Conservation (phyloP, 1,140 invertebrate species). For the Leptopilina boulardi region DNA sequence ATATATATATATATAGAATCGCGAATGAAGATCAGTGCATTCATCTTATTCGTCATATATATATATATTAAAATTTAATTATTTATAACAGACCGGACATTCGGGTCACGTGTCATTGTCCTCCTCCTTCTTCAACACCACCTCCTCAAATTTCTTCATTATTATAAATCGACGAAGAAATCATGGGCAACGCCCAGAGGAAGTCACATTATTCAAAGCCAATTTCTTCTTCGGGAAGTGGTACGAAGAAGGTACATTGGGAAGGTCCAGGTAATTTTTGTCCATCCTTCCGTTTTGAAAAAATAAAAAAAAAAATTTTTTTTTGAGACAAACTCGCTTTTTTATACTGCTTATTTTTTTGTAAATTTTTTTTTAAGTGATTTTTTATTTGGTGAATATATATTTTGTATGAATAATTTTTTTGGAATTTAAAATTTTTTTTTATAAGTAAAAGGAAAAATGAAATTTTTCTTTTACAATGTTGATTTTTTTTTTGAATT, state of each 20-base stretch:
- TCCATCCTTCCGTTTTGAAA: neutral
- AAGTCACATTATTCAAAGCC: conserved; percentile 63
- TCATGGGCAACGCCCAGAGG: conserved; percentile 71
- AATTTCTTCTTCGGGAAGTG: conserved; percentile 48
- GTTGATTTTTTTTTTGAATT: conserved; percentile 34
- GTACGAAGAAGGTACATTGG: conserved; percentile 66
- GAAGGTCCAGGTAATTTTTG: conserved; percentile 67
- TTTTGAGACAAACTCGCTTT: no score
- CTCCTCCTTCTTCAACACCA: neutral
- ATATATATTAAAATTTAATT: neutral
- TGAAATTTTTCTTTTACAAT: neutral
- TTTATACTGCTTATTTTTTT: neutral
- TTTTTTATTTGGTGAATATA: neutral
- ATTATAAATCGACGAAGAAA: conserved; percentile 38
- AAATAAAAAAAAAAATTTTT: neutral
- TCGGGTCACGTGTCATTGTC: conserved; percentile 37
- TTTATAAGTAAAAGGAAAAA: no score
- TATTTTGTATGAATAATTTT: no score
- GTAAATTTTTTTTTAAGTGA: no score
- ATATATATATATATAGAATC: neutral
- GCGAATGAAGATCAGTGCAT: neutral
- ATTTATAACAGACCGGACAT: conserved; percentile 13
- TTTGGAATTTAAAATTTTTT: no score
- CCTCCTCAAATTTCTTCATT: neutral
- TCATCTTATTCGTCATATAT: neutral